These are phyloP conservation scores for Pogoniulus pusillus DNA, from an alignment of 2,797 vertebrate genomes.

Conservation along the genomic window DNA sequence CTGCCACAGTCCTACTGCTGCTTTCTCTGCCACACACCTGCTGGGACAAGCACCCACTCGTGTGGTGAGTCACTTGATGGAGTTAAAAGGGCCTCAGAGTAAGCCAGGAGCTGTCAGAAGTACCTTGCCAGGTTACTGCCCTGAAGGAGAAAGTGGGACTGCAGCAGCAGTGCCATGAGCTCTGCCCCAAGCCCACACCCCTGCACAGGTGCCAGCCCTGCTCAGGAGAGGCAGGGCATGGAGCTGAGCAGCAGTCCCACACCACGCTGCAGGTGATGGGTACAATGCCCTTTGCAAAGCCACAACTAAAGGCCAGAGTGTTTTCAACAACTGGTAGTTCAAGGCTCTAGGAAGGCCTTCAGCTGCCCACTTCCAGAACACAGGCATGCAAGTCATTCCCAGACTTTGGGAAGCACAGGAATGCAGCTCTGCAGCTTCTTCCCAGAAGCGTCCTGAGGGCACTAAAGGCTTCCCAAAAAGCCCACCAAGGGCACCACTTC, in stretches of 20 bases:
- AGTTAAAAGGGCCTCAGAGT: neutral
- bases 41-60: neutral
- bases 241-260: neutral
- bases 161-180: neutral
- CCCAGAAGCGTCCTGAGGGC: neutral
- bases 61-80: neutral
- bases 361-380: neutral
- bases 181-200: neutral
- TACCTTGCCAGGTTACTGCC: neutral
- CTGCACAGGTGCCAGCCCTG: neutral
- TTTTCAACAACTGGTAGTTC: neutral
- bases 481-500: neutral
- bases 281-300: neutral
- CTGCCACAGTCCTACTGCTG: neutral
- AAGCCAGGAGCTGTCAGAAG: neutral
- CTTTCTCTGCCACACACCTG: neutral
- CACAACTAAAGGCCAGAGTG: neutral
- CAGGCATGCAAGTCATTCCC: neutral
- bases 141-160: neutral
- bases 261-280: rapidly evolving
- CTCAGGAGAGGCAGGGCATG: neutral
- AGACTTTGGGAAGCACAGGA: neutral
- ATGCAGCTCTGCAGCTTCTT: neutral
- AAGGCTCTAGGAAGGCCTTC: neutral
- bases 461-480: neutral